A percentile compares a stretch with the other conserved stretches of the same genome.
These are phyloP conservation scores for Agonum fuliginosum DNA, from an alignment of 2,888 invertebrate genomes.

Conservation along the genomic window DNA sequence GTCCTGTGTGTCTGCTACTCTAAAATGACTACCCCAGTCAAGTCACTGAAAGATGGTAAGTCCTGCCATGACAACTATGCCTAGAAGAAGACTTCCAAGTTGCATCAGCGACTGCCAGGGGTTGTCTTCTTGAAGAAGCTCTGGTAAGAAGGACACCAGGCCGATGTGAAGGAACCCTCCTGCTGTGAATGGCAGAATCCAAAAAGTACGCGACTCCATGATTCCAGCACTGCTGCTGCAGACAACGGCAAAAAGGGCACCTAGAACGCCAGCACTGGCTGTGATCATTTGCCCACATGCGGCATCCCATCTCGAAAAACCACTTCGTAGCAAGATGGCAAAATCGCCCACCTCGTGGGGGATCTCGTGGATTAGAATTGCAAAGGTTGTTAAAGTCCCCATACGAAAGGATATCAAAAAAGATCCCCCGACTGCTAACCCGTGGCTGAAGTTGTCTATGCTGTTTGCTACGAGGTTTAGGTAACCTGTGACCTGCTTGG, in stretches of 20 bases:
- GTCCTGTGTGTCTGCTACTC: too few relatives aligned
- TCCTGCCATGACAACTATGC: conserved; percentile 87
- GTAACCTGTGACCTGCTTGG: conserved; percentile 83
- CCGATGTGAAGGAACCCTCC: conserved; percentile 99
- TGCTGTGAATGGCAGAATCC: conserved; percentile 98
- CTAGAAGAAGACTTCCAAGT: conserved; percentile 83
- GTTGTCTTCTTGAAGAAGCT: conserved; percentile 89
- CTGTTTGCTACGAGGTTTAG: conserved; percentile 96
- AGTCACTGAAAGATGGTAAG: too few relatives aligned
- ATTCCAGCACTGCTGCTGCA: conserved; percentile 89
- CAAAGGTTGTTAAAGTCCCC: conserved; percentile 94
- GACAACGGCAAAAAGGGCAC: conserved; percentile 89
- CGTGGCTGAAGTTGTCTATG: conserved; percentile 99
- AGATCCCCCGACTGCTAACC: conserved; percentile 97
- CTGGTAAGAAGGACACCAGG: conserved; percentile 94
- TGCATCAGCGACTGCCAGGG: conserved; percentile 88
- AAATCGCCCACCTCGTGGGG: conserved; percentile 99
- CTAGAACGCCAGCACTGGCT: conserved; percentile 91
- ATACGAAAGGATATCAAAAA: conserved; percentile 94
- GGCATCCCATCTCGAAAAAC: conserved; percentile 95
- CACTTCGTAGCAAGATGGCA: conserved; percentile 93
- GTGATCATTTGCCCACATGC: conserved; percentile 95
- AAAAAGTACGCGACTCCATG: conserved; percentile 91
- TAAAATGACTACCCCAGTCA: too few relatives aligned
- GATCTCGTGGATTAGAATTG: conserved; percentile 96